Evolutionary conservation across 2,888 invertebrate species (phyloP), one percentile per base, ranked within the genome.

Genomic region (Pterobdella sp.): DNA sequence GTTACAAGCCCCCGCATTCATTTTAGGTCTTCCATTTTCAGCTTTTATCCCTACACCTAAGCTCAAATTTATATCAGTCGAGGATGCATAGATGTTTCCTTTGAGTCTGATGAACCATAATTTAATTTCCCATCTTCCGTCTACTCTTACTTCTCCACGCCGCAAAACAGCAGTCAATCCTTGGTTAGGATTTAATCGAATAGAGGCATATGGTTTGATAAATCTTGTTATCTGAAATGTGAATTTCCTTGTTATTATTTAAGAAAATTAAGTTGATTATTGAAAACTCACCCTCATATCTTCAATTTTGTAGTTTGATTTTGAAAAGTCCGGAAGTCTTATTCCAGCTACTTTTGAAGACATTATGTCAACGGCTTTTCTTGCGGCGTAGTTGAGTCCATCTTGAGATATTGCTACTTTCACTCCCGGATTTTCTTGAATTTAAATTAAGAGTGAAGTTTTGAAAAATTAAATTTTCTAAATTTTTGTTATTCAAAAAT

Each of bases 271-370:
- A 18, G 18, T 18, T 42, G 42, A 42, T 42, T 14, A 18, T 42
- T 42, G 49, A 42, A 42, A 22, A 56, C 60, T 56, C 60, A 56
- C 60, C 60, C 60, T 56, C 3, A 56, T 56, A 22, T 56, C 26
- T n/a, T 7, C 26, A 22, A 56, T 26, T 4, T 56, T 3, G 60
- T 56, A 56, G 3, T 26, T 7, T 26, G 26, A 22, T 4, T 26
- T 26, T 14, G 7, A 7, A 22, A 56, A 4, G 60, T 4, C 3
- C 4, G 60, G 60, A 26, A 56, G 26, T 3, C n/a, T 56, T 3
- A 56, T 14, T 22, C 10, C 3, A 3, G 60, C n/a, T 3, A 56
- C n/a, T 22, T 56, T 56, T 22, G 4, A 26, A 26, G 60, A 7
- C 7, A 56, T 7, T 4, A 56, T 56, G 4, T 56, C 60, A n/a